Evolutionary conservation across 1,140 invertebrate genomes (phyloP).

Genomic region (Phthorimaea operculella): DNA sequence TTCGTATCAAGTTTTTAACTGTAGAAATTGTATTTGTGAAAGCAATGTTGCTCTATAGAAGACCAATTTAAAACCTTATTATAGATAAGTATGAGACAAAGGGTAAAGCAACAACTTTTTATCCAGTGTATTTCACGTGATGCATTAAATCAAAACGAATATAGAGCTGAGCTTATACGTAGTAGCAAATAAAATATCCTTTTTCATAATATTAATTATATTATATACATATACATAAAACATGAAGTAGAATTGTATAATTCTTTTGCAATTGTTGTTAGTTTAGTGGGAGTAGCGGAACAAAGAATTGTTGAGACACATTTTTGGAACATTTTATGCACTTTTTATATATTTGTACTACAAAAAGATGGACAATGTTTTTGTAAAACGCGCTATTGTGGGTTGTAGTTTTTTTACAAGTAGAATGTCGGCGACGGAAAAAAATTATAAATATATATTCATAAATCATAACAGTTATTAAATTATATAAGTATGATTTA

Average conservation of each 20-base stretch:
- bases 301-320: conserved; percentile 48
- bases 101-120: too few relatives aligned
- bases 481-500: too few relatives aligned
- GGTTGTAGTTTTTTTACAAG: conserved; percentile 20
- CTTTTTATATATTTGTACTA: conserved; percentile 65
- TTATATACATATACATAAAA: background rate
- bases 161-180: conserved; percentile 18
- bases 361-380: conserved; percentile 28
- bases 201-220: background rate
- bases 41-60: background rate
- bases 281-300: conserved; percentile 18
- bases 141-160: conserved; percentile 15
- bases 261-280: conserved; percentile 13
- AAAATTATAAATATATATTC: too few relatives aligned
- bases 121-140: background rate
- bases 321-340: conserved; percentile 65
- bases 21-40: too few relatives aligned
- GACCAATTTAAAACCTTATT: too few relatives aligned
- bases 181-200: conserved; percentile 10
- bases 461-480: too few relatives aligned
- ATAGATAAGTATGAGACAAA: too few relatives aligned
- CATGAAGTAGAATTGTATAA: conserved; percentile 11
- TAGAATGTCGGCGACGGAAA: background rate
- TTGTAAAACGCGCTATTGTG: conserved; percentile 37
- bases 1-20: too few relatives aligned